Percentiles rank a stretch among this genome's conserved stretches.
phyloP scores from a whole-genome alignment of 2,797 vertebrate genomes.

The Dromococcyx pavoninus region DNA sequence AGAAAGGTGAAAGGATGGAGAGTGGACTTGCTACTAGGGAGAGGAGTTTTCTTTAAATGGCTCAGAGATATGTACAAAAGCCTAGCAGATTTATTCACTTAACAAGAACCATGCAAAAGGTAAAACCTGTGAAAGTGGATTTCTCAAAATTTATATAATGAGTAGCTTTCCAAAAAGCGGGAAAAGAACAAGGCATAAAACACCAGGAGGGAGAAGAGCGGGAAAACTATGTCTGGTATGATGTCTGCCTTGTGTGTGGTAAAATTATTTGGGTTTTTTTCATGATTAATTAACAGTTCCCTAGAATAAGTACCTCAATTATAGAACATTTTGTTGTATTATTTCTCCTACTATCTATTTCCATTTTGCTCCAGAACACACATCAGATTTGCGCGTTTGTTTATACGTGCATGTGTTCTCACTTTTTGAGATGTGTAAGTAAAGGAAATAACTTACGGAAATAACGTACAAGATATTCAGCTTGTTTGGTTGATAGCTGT shows the following conservation, averaged over 20 bases:
- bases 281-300: background rate
- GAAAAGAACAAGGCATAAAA: background rate
- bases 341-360: background rate
- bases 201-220: background rate
- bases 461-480: background rate
- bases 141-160: background rate
- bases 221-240: background rate
- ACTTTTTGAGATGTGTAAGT: background rate
- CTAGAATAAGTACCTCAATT: background rate
- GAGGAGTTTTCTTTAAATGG: background rate
- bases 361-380: background rate
- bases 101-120: background rate
- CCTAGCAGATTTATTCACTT: background rate
- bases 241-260: background rate
- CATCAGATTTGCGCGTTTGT: background rate
- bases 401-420: background rate
- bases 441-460: background rate
- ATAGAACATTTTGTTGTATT: background rate
- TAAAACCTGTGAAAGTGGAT: background rate
- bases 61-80: background rate
- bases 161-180: background rate
- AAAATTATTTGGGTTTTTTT: background rate
- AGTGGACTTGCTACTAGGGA: background rate
- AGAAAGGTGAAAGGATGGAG: background rate
- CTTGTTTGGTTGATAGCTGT: constrained; percentile 50